A percentile compares a stretch with the other conserved stretches of the same genome.
phyloP scores from a whole-genome alignment of 2,888 invertebrate genomes.

The Drosophila nigricruria region DNA sequence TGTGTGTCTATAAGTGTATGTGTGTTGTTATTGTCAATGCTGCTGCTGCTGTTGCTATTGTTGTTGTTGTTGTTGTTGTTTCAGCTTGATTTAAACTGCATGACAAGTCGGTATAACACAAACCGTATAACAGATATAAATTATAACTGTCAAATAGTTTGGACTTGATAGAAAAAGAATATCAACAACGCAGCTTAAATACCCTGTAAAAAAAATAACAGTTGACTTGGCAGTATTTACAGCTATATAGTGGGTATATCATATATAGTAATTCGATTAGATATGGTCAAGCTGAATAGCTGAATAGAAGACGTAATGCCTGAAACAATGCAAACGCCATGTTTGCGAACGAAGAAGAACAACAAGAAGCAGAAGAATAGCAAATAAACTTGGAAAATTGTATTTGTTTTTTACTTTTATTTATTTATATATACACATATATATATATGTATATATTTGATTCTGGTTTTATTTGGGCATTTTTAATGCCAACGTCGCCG shows the following conservation, averaged over 20 bases:
- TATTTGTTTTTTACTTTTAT: background rate
- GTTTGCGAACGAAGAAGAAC: background rate
- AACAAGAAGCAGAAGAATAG: background rate
- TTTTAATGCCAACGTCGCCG: slow-evolving; percentile 21
- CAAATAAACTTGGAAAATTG: slow-evolving; percentile 3
- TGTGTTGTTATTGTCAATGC: slow-evolving; percentile 37
- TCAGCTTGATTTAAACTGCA: slow-evolving; percentile 19
- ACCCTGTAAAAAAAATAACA: background rate
- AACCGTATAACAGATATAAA: slow-evolving; percentile 1
- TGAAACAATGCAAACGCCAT: background rate
- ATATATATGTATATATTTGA: background rate
- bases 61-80: slow-evolving; percentile 6
- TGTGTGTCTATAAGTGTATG: slow-evolving; percentile 13
- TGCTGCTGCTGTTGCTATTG: background rate
- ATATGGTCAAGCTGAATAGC: background rate
- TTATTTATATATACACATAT: background rate
- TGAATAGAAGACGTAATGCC: slow-evolving; percentile 1
- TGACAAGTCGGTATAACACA: slow-evolving; percentile 21
- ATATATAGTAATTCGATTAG: background rate
- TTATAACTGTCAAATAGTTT: slow-evolving; percentile 8
- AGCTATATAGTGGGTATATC: background rate
- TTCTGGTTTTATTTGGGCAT: background rate
- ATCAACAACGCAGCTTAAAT: background rate
- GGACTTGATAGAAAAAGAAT: background rate
- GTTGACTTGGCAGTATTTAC: background rate